phyloP scores from a whole-genome alignment of 1,140 invertebrate species.

The Polypedilum vanderplanki region DNA sequence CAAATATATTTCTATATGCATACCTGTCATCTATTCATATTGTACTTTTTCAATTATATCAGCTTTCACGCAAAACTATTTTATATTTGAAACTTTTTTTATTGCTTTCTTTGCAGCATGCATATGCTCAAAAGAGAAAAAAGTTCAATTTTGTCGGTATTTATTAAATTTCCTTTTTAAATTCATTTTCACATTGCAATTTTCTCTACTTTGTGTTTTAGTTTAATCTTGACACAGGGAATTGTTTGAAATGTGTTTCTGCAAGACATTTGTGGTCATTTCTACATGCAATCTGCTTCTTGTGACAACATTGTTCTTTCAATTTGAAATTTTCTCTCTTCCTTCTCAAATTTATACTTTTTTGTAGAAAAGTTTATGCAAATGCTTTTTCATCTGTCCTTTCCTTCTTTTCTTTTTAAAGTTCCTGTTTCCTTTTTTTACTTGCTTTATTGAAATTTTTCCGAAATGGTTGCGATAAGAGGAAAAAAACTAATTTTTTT shows the following conservation, averaged over 20 bases:
- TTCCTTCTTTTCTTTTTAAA: too few relatives aligned
- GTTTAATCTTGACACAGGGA: constrained; percentile 11
- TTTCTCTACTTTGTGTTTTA: background rate
- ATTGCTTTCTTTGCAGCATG: background rate
- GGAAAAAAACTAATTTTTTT: too few relatives aligned
- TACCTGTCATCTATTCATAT: constrained; percentile 3
- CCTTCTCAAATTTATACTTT: background rate
- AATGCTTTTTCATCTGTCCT: too few relatives aligned
- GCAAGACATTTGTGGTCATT: constrained; percentile 3
- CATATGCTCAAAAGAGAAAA: background rate
- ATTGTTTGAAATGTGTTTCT: background rate
- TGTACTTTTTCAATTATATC: background rate
- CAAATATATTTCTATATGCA: background rate
- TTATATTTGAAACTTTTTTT: background rate
- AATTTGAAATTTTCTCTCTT: background rate
- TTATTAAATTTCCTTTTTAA: background rate
- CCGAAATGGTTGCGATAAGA: too few relatives aligned
- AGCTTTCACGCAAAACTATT: too few relatives aligned
- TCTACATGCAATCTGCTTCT: background rate
- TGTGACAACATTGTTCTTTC: background rate
- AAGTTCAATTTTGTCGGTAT: background rate
- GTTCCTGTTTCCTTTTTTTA: too few relatives aligned
- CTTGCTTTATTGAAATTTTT: too few relatives aligned
- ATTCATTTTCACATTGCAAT: constrained; percentile 1
- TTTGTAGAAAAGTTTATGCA: too few relatives aligned